Conservation (phyloP, 2,888 invertebrate genomes). For the Apomyelois bistriatella region DNA sequence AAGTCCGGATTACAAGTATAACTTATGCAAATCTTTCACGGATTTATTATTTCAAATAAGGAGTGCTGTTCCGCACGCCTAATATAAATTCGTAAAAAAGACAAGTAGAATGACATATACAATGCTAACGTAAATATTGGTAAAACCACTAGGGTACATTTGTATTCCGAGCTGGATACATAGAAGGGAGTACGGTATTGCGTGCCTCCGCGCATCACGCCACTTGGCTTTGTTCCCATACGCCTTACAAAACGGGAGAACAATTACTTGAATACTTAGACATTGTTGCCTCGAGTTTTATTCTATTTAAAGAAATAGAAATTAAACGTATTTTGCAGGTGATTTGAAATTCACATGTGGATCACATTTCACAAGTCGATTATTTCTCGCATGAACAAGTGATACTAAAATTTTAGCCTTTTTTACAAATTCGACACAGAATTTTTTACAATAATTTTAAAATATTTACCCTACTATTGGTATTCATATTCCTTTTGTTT, state of each 20-base stretch:
- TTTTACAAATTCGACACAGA: too few species aligned
- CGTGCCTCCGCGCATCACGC: slow-evolving; percentile 16
- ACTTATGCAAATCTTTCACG: slow-evolving; percentile 12
- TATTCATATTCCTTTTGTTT: too few species aligned
- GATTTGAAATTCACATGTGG: too few species aligned
- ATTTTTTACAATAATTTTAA: too few species aligned
- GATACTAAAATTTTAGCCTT: too few species aligned
- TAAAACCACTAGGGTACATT: slow-evolving; percentile 4
- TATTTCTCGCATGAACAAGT: too few species aligned
- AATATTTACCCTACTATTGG: too few species aligned
- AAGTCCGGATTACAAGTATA: slow-evolving; percentile 10
- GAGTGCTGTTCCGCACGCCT: neutral
- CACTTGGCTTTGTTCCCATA: slow-evolving; percentile 19
- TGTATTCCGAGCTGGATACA: slow-evolving; percentile 18
- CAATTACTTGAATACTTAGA: slow-evolving; percentile 9
- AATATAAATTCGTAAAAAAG: too few species aligned
- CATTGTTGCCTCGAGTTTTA: neutral
- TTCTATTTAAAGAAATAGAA: too few species aligned
- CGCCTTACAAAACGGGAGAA: slow-evolving; percentile 9
- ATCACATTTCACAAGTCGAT: too few species aligned
- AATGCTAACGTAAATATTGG: neutral
- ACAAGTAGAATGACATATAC: too few species aligned
- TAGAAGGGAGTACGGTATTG: slow-evolving; percentile 18
- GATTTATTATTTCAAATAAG: slow-evolving; percentile 8
- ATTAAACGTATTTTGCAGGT: too few species aligned